A percentile compares a stretch with the other conserved stretches of the same genome.
phyloP scores from a whole-genome alignment of 2,797 vertebrate species.

The Threskiornis aethiopicus region DNA sequence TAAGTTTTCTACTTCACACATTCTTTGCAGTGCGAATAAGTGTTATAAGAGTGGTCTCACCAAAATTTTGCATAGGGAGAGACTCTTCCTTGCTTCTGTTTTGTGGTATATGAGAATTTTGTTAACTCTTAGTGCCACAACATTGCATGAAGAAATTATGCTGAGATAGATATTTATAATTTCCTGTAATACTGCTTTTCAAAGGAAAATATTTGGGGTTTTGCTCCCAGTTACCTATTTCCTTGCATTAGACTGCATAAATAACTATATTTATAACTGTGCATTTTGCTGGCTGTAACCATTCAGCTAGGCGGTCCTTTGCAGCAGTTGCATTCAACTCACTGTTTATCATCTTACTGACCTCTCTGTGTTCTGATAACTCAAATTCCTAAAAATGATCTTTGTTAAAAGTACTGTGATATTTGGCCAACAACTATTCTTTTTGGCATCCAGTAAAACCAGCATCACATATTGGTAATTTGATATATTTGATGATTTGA shows the following conservation, averaged over 20 bases:
- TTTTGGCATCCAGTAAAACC: background rate
- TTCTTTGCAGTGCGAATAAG: background rate
- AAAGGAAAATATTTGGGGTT: background rate
- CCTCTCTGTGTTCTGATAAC: background rate
- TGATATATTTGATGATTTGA: background rate
- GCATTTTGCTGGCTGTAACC: background rate
- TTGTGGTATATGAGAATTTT: background rate
- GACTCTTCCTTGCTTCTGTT: background rate
- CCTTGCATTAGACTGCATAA: background rate
- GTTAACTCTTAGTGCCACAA: background rate
- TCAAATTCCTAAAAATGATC: background rate
- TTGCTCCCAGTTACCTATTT: background rate
- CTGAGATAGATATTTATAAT: background rate
- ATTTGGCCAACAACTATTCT: background rate
- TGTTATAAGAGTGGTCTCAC: background rate
- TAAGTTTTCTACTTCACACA: background rate
- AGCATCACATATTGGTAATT: background rate
- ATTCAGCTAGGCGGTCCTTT: background rate
- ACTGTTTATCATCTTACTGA: background rate
- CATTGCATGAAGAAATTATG: background rate
- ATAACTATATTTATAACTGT: background rate
- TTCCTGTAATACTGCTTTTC: background rate
- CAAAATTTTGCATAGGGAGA: background rate
- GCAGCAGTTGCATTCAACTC: background rate
- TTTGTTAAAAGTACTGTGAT: background rate